Conservation (phyloP, 2,113 vertebrate genomes). For the Sphyrna mokarran region DNA sequence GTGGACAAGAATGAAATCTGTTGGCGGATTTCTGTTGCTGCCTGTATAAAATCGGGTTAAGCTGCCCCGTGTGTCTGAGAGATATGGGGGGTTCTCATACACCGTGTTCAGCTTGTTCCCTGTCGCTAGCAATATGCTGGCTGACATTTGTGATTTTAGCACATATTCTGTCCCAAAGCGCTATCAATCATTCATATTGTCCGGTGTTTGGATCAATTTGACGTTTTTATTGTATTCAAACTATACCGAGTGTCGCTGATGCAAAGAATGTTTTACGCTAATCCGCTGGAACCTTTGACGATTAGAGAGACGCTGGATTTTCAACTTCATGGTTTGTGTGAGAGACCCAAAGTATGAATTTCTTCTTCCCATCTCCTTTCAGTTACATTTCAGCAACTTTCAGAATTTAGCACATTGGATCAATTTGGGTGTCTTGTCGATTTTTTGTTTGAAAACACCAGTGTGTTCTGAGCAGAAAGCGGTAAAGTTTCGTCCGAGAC, state of each 20-base stretch:
- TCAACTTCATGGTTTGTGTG: not conserved
- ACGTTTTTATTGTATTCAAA: constrained; percentile 39
- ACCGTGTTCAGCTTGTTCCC: not conserved
- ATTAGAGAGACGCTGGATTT: no score
- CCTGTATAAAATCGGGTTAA: not conserved
- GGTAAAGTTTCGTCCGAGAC: not conserved
- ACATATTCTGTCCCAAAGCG: not conserved
- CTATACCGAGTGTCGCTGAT: constrained; percentile 39
- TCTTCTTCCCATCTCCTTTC: not conserved
- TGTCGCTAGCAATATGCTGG: not conserved
- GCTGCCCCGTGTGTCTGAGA: no score
- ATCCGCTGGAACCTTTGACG: no score
- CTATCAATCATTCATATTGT: not conserved
- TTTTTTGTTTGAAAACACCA: not conserved
- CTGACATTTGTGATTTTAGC: not conserved
- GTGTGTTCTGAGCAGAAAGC: not conserved
- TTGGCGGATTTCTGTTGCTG: not conserved
- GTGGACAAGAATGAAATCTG: not conserved
- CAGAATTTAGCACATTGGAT: not conserved
- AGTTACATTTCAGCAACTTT: not conserved
- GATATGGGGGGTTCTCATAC: not conserved
- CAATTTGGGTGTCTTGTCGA: no score
- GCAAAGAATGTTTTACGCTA: no score
- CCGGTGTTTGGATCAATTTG: constrained; percentile 7
- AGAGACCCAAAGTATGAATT: not conserved